phyloP scores from a whole-genome alignment of 30 jellyfish, hydroid and myxozoan genomes.

The Hydra vulgaris region DNA sequence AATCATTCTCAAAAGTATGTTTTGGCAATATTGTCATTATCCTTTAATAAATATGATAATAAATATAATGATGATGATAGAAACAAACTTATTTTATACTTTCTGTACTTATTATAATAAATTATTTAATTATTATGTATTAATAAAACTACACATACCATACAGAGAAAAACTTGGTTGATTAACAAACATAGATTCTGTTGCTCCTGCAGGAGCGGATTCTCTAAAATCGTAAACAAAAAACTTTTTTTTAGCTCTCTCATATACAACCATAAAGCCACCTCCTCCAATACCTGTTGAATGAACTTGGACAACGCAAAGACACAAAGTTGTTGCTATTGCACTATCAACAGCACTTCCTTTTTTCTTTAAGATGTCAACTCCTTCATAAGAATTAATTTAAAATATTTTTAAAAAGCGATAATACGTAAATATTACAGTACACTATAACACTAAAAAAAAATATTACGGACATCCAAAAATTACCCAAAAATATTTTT shows the following conservation, averaged over 20 bases:
- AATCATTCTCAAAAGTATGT: no score
- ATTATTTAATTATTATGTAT: background rate
- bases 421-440: no score
- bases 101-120: no score
- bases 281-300: conserved; percentile 98
- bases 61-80: no score
- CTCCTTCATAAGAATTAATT: conserved; percentile 35
- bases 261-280: conserved; percentile 79
- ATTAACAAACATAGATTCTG: conserved; percentile 35
- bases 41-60: no score
- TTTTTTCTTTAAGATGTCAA: conserved; percentile 42
- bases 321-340: conserved; percentile 73
- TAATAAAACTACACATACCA: conserved; percentile 6
- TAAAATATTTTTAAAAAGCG: no score
- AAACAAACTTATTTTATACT: no score
- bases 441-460: no score
- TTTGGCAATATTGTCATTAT: no score
- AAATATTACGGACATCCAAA: no score
- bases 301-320: conserved; percentile 65
- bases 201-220: conserved; percentile 72
- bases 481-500: no score
- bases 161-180: conserved; percentile 14
- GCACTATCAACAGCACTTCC: conserved; percentile 86
- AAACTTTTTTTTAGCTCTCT: conserved; percentile 44
- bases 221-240: conserved; percentile 76